Evolutionary conservation across 2,888 invertebrate species (phyloP), one percentile per base, ranked within the genome.

Genomic region (Coenonympha arcania): DNA sequence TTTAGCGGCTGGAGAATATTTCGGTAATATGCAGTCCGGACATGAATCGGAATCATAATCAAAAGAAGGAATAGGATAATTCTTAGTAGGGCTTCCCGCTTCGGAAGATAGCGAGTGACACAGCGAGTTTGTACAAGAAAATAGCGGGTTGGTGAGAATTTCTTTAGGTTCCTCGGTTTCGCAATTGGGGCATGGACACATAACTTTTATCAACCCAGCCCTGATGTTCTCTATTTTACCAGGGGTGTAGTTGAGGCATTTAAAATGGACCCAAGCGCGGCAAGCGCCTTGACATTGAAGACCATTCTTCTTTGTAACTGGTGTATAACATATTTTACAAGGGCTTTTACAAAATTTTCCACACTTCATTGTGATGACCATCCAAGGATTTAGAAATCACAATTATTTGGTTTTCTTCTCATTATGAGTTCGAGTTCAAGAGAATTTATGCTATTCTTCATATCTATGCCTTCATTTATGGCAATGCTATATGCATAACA

Each of bases 231-330:
- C 53, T 15, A 79, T 73, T 57, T 71, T 76, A 0, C 70, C 72
- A 4, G 73, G 72, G 0, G 69, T 70, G 24, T 65, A 77, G 30
- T 70, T 64, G 0, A 79, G 50, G 48, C 79, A 79, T 31, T 63
- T 62, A 57, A 31, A 79, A 55, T 79, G 79, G 0, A 66, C 68
- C 79, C 79, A 79, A 59, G 67, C 74, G 28, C 64, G 63, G 46
- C 79, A 79, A 16, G 69, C 72, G 0, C 79, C 79, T 50, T 70
- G 62, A 53, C 79, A 79, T 52, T 71, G 75, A n/a, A 77, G 22
- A 0, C 79, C 79, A 2, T 55, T 76, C 33, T 66, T 76, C 3
- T 59, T 58, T 5, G 48, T 63, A 2, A 78, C 78, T 5, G 61
- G 20, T 18, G 64, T 45, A 3, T 59, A 59, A 52, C 79, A 79